phyloP scores from a whole-genome alignment of 92 coral and sea anemone species.

The Bergia puertoricense region DNA sequence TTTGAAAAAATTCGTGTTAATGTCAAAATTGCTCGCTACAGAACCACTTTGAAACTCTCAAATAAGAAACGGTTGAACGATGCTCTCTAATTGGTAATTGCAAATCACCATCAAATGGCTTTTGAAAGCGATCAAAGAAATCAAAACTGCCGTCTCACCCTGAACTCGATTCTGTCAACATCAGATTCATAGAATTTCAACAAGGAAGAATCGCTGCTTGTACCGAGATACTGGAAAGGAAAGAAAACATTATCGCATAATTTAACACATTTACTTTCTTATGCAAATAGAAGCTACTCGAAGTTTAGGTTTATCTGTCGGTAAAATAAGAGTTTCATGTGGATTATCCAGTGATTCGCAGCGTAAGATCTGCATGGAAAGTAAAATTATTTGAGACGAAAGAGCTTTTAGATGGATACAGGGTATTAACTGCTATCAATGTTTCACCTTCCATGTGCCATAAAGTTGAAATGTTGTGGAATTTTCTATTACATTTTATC shows the following conservation, averaged over 20 bases:
- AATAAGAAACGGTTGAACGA: neutral
- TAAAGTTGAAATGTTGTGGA: slow-evolving; percentile 19
- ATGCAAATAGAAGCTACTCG: neutral
- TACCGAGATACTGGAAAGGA: neutral
- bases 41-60: too few relatives aligned
- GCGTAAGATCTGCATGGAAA: slow-evolving; percentile 24
- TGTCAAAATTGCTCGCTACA: too few relatives aligned
- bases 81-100: neutral
- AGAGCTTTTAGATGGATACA: neutral
- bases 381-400: neutral
- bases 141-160: slow-evolving; percentile 22
- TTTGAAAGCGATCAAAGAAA: too few relatives aligned
- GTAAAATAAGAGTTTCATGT: slow-evolving; percentile 26
- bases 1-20: too few relatives aligned
- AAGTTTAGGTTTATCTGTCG: neutral
- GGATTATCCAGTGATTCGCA: slow-evolving; percentile 32
- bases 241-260: neutral
- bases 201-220: slow-evolving; percentile 19
- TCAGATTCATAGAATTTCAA: slow-evolving; percentile 33
- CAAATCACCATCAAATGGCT: neutral
- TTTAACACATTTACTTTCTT: neutral
- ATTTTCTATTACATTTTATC: neutral
- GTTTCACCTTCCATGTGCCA: slow-evolving; percentile 38
- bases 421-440: neutral
- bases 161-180: slow-evolving; percentile 37